Evolutionary conservation across 2,113 vertebrate species (phyloP).

Genomic region (Campylorhamphus procurvoides): DNA sequence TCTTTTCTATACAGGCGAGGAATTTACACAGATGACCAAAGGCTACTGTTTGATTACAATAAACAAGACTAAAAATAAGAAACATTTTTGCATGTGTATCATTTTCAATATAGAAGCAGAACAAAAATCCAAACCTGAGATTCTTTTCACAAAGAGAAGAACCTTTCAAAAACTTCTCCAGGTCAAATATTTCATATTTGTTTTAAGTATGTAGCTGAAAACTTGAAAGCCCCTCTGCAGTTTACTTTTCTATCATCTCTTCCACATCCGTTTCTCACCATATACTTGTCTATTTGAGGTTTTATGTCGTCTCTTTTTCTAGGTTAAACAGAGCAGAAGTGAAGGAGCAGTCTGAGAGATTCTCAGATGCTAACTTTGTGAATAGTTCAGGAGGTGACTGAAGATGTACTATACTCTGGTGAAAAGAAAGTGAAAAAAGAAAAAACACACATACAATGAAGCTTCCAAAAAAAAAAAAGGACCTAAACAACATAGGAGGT

Average conservation of each 20-base stretch:
- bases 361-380: not conserved
- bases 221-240: not conserved
- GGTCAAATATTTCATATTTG: not conserved
- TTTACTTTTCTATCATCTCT: not conserved
- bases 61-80: not conserved
- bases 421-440: not conserved
- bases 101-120: not conserved
- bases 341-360: not conserved
- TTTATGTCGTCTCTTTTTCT: not conserved
- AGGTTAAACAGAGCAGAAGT: slow-evolving; percentile 7
- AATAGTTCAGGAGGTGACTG: not conserved
- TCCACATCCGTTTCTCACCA: not conserved
- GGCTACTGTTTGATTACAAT: not conserved
- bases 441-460: not conserved
- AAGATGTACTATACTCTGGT: not conserved
- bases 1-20: not conserved
- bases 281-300: not conserved
- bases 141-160: not conserved
- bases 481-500: not conserved
- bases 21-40: not conserved
- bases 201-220: not conserved
- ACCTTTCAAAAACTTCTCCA: not conserved
- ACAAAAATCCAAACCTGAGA: not conserved
- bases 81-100: not conserved
- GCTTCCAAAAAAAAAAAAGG: not conserved